Percentiles rank a stretch among this genome's conserved stretches.
Conservation (phyloP, 2,797 vertebrate genomes). For the Centroberyx gerrardi region DNA sequence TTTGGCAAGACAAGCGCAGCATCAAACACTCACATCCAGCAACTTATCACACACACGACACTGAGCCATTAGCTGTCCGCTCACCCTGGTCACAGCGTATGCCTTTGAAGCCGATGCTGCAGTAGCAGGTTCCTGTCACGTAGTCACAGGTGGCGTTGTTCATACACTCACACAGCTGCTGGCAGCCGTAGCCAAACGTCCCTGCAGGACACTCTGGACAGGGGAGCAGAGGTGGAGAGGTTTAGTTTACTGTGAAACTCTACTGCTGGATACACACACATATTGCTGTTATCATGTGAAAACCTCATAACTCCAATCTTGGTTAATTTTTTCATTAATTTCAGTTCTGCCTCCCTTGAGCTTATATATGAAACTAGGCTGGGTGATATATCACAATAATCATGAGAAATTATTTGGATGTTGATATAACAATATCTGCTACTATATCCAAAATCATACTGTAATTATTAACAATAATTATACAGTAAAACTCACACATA, state of each 20-base stretch:
- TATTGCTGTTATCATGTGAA: too few species aligned
- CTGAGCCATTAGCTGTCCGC: not conserved
- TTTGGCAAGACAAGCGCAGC: not conserved
- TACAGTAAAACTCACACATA: too few species aligned
- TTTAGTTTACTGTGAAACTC: not conserved
- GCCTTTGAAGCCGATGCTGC: constrained; percentile 96
- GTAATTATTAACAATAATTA: too few species aligned
- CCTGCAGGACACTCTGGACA: constrained; percentile 93
- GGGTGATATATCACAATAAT: too few species aligned
- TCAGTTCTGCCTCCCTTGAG: too few species aligned
- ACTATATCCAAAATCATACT: too few species aligned
- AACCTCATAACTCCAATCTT: too few species aligned
- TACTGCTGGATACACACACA: not conserved
- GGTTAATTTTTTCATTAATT: too few species aligned
- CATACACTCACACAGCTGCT: constrained; percentile 96
- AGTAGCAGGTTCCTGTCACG: constrained; percentile 98
- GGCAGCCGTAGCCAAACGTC: constrained; percentile 96
- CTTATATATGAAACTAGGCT: too few species aligned
- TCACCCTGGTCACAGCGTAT: constrained; percentile 98
- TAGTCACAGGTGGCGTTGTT: constrained; percentile 98
- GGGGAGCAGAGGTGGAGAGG: not conserved
- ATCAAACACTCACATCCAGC: not conserved
- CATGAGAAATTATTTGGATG: too few species aligned
- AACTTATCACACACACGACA: too few species aligned
- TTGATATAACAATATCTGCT: too few species aligned